Percentiles rank a stretch among this genome's conserved stretches.
Evolutionary conservation across 2,113 vertebrate species (phyloP).

Genomic region (Donacobius atricapilla): DNA sequence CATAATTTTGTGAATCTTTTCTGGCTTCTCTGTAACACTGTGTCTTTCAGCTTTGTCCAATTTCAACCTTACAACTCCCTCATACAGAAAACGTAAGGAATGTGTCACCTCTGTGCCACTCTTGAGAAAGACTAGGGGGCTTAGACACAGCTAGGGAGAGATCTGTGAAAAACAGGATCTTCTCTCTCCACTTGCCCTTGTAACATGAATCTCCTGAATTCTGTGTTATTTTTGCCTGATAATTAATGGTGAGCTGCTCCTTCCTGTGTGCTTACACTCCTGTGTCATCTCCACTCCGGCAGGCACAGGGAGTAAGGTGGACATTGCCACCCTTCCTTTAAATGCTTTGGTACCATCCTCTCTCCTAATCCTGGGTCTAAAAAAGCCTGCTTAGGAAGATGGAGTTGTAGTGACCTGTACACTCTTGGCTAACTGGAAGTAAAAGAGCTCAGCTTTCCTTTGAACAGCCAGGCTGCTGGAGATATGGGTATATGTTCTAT

Average conservation of each 20-base stretch:
- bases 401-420: neutral
- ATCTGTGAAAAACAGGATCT: neutral
- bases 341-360: neutral
- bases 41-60: neutral
- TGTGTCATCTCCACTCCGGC: neutral
- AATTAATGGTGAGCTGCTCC: neutral
- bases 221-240: neutral
- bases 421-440: neutral
- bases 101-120: neutral
- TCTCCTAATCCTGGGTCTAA: neutral
- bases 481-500: neutral
- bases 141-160: neutral
- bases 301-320: neutral
- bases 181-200: neutral
- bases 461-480: neutral
- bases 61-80: neutral
- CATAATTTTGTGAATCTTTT: neutral
- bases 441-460: neutral
- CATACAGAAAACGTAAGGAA: neutral
- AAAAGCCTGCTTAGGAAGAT: neutral
- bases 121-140: neutral
- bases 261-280: neutral
- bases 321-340: neutral
- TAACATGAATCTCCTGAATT: neutral
- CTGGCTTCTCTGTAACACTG: neutral